These are phyloP conservation scores for Ferrisia virgata DNA, from an alignment of 2,888 invertebrate species.

Conservation along the genomic window DNA sequence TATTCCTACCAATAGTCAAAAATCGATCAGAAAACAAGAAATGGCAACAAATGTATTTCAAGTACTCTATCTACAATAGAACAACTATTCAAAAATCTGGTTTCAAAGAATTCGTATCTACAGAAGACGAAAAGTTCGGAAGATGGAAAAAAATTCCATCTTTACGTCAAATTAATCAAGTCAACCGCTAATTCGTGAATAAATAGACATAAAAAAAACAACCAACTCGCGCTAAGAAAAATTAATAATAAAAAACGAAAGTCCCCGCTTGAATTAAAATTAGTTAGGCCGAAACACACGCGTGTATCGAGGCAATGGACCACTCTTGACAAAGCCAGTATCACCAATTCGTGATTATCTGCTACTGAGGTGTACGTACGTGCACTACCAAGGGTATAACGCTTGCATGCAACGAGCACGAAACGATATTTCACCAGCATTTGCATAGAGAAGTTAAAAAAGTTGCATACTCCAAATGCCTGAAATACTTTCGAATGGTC, in stretches of 20 bases:
- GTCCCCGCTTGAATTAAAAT: neutral
- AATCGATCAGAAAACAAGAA: too few species aligned
- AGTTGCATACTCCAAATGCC: slow-evolving; percentile 10
- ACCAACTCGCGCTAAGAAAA: neutral
- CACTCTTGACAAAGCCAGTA: neutral
- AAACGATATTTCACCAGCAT: neutral
- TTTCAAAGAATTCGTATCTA: too few species aligned
- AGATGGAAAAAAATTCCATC: too few species aligned
- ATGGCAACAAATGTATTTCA: too few species aligned
- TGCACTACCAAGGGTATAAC: too few species aligned
- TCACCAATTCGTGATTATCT: neutral
- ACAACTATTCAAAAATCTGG: too few species aligned
- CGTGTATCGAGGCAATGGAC: neutral
- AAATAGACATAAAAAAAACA: neutral
- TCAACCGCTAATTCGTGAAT: neutral
- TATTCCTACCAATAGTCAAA: too few species aligned
- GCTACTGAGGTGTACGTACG: neutral
- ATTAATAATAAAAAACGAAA: neutral
- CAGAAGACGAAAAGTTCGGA: too few species aligned
- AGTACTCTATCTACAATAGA: too few species aligned
- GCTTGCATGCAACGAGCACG: neutral
- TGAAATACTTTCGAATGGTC: neutral
- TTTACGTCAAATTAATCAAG: neutral
- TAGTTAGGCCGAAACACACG: neutral
- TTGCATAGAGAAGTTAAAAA: slow-evolving; percentile 13